These are phyloP conservation scores for Drosophila formosana DNA, from an alignment of 2,888 invertebrate genomes.

Conservation along the genomic window DNA sequence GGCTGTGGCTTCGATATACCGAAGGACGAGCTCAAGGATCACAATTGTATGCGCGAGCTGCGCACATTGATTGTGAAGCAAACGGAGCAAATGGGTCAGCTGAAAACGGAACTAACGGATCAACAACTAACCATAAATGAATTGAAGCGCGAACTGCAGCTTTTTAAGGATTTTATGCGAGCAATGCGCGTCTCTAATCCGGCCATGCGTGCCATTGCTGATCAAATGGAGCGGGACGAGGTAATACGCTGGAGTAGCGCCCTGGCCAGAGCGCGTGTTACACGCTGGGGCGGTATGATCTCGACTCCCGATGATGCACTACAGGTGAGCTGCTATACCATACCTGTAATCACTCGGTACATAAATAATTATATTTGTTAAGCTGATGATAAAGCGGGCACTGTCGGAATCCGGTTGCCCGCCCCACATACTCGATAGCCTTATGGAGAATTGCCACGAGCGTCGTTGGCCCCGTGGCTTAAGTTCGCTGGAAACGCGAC, in stretches of 20 bases:
- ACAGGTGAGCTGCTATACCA: conserved; percentile 87
- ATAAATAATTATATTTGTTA: neutral
- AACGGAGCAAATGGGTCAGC: conserved; percentile 93
- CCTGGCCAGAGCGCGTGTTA: conserved; percentile 93
- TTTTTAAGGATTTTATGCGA: conserved; percentile 96
- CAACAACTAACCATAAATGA: conserved; percentile 95
- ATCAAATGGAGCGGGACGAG: conserved; percentile 97
- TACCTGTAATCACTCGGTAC: neutral
- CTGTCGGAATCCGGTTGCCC: conserved; percentile 97
- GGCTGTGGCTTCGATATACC: conserved; percentile 98
- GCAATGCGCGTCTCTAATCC: conserved; percentile 97
- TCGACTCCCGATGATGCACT: conserved; percentile 98
- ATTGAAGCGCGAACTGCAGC: conserved; percentile 94
- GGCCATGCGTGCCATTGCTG: conserved; percentile 95
- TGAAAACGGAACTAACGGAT: conserved; percentile 94
- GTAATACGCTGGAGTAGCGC: conserved; percentile 95
- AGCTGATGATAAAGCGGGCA: conserved; percentile 97
- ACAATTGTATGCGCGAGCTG: conserved; percentile 96
- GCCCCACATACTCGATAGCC: conserved; percentile 95
- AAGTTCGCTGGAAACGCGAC: conserved; percentile 96
- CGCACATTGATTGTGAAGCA: conserved; percentile 93
- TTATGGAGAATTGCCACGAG: conserved; percentile 99
- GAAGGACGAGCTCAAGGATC: conserved; percentile 96
- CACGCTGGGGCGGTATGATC: conserved; percentile 99
- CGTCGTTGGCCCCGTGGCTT: conserved; percentile 97